Base-by-base conservation (phyloP, 1,140 invertebrate genomes). In the Halictus rubicundus region DNA sequence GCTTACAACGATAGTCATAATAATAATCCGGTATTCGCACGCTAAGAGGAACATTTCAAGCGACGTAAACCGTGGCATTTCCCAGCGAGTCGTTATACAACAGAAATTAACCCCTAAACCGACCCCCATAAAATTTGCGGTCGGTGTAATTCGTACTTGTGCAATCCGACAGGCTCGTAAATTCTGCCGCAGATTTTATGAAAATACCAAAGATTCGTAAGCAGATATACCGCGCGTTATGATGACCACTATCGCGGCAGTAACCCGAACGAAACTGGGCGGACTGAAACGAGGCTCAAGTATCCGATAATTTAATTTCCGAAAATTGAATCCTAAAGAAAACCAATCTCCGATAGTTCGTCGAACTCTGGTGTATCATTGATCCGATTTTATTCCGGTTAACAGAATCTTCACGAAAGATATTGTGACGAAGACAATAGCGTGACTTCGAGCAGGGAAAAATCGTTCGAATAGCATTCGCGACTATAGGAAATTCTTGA, bases 81-180 rank as follows among this genome's bases (percentile, higher is more conserved):
- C 71, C 52, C 52, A 70, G 39, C 39, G 46, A 79, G 78, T 79
- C 78, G 63, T 79, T 79, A 79, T 39, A 68, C 39, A 59, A 68
- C 60, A 46, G 71, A 79, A 74, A 79, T 79, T 79, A 79, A 79
- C 78, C 78, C 54, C 71, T 74, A 66, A 79, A 72, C 39, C 63
- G 42, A 9, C 52, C 59, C 57, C 57, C 49, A 54, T 69, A 75
- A 73, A 80, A 80, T 80, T 80, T 76, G 73, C 65, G 73, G 73
- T 76, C 39, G 61, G 71, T 73, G 73, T 79, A 79, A 79, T 74
- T 66, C 25, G 63, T 74, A 59, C 78, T 64, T 68, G 49, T 52
- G 61, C 71, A 74, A 66, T 79, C 61, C 52, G 27, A 66, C 71
- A 60, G 21, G 21, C 63, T 57, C 54, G 78, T 79, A 79, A 79